phyloP scores from a whole-genome alignment of 2,797 vertebrate genomes.

The Scomberomorus guttatus region DNA sequence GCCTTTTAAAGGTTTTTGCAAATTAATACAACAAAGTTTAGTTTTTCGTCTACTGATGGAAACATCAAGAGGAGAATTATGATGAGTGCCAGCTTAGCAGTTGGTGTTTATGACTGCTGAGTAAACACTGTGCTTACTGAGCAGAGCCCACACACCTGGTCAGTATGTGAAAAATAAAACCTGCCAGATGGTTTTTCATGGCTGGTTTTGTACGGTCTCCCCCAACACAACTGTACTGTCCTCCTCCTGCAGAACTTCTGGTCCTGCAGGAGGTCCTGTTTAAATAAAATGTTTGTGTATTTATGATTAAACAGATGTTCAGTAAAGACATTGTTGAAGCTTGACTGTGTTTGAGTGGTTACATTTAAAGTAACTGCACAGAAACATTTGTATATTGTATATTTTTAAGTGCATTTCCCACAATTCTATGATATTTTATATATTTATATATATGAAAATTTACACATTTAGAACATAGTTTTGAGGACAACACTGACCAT shows the following conservation, averaged over 20 bases:
- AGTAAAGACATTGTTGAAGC: not conserved
- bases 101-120: conserved; percentile 50
- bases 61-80: not conserved
- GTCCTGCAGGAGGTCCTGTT: too few species aligned
- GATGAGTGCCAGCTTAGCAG: conserved; percentile 12
- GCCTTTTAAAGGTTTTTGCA: not conserved
- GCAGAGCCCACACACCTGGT: conserved; percentile 42
- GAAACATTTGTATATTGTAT: not conserved
- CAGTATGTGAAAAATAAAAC: conserved; percentile 21
- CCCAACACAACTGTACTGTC: not conserved
- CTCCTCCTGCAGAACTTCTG: too few species aligned
- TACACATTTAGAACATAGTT: too few species aligned
- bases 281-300: not conserved
- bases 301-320: not conserved
- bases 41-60: not conserved
- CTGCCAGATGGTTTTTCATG: conserved; percentile 47
- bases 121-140: conserved; percentile 42
- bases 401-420: too few species aligned
- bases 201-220: conserved; percentile 4
- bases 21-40: not conserved
- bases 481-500: too few species aligned
- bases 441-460: too few species aligned
- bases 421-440: too few species aligned
- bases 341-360: not conserved
- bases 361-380: not conserved